These are phyloP conservation scores for Synanthedon tipuliformis DNA, from an alignment of 2,888 invertebrate genomes.

Conservation along the genomic window DNA sequence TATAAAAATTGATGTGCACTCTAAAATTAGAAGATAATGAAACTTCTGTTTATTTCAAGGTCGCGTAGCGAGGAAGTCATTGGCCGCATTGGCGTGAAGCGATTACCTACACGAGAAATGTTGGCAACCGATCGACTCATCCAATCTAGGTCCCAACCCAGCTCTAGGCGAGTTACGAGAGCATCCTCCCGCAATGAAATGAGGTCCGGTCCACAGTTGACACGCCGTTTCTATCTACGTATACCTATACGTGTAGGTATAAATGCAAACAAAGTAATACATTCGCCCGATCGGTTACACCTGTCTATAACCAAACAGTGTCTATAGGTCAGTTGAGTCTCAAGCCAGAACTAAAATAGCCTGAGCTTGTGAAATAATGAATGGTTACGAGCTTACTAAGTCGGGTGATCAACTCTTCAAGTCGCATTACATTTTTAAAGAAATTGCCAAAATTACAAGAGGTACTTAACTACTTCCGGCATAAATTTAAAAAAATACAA, in stretches of 20 bases:
- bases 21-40: neutral
- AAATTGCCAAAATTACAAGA: no score
- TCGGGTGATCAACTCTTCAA: neutral
- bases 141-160: conserved; percentile 35
- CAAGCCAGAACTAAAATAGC: conserved; percentile 58
- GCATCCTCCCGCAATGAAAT: conserved; percentile 1
- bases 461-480: no score
- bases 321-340: conserved; percentile 12
- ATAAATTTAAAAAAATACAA: no score
- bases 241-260: no score
- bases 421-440: neutral
- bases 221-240: conserved; percentile 2
- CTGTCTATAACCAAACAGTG: conserved; percentile 22
- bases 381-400: neutral
- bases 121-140: conserved; percentile 34
- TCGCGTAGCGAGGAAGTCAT: conserved; percentile 2
- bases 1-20: neutral
- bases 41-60: conserved; percentile 2
- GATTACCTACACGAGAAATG: conserved; percentile 13
- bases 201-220: conserved; percentile 12
- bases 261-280: conserved; percentile 6
- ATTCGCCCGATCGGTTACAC: conserved; percentile 6
- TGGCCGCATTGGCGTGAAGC: conserved; percentile 8
- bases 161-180: conserved; percentile 8
- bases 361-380: conserved; percentile 38